Evolutionary conservation across 2,113 vertebrate species (phyloP).

Genomic region (Carassius gibelio): DNA sequence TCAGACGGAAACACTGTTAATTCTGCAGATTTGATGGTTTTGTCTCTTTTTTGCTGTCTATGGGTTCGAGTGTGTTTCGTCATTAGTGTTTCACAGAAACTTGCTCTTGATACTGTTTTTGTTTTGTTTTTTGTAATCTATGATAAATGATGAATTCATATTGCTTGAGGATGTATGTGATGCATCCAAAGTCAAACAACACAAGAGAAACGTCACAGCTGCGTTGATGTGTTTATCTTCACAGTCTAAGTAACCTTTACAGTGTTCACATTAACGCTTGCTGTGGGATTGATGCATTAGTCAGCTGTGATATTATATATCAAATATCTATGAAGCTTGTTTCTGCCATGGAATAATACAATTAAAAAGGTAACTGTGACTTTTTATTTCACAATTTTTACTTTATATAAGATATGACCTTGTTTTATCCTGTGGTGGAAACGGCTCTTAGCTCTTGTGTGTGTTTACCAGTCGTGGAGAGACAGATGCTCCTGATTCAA

Average conservation of each 20-base stretch:
- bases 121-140: background rate
- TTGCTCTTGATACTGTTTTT: background rate
- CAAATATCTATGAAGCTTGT: too few relatives aligned
- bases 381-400: too few relatives aligned
- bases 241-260: conserved; percentile 20
- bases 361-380: too few relatives aligned
- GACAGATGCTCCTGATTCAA: too few relatives aligned
- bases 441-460: too few relatives aligned
- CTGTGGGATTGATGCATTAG: conserved; percentile 23
- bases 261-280: conserved; percentile 44
- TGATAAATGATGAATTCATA: conserved; percentile 23
- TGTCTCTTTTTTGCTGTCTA: background rate
- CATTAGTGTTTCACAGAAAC: background rate
- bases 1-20: background rate
- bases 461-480: too few relatives aligned
- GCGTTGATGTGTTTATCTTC: too few relatives aligned
- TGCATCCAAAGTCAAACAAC: background rate
- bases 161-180: background rate
- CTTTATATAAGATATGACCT: too few relatives aligned
- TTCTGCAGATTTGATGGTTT: background rate
- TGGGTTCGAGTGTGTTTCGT: conserved; percentile 1
- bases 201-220: background rate
- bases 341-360: too few relatives aligned
- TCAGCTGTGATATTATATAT: background rate
- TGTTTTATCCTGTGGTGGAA: too few relatives aligned